Evolutionary conservation across 2,888 invertebrate species (phyloP), one percentile per base, ranked within the genome.

Genomic region (Chromoteleia sp.): DNA sequence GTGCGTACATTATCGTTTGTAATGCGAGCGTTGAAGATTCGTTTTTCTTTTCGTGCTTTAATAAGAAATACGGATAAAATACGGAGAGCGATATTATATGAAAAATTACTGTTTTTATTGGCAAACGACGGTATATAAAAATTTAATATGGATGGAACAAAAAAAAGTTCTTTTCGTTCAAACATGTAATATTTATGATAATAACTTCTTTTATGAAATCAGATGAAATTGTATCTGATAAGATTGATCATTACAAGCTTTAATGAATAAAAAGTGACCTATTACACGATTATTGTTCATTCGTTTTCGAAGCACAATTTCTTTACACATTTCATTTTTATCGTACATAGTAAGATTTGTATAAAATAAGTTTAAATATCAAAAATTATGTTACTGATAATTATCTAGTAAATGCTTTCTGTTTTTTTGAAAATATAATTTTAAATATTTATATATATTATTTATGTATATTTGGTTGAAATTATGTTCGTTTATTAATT

Each of bases 21-120:
- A 33, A 33, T 8, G 10, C 8, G 33, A 33, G 8, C 5, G 1
- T 1, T 33, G 33, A 33, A 33, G 10, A 33, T 7, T 33, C 33
- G 33, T 33, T 1, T 1, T 10, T 33, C 8, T 33, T 33, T 33
- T 33, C 8, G 8, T 10, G 33, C 33, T 33, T 33, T 33, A 33
- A 33, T 33, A 33, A 33, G 33, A 33, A 33, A 33, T 8, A 33
- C 8, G 33, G 33, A 33, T 33, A 33, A 33, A 33, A 33, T 33
- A 33, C 33, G 1, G 33, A 33, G 33, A 8, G 33, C 33, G 8
- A 33, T 33, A 8, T 33, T 5, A 33, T 33, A 33, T 33, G 33
- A 33, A 33, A 33, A 33, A 33, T 33, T 33, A 33, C 33, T 33
- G 33, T 33, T 33, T 33, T 33, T 33, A 33, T 33, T 33, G 33